phyloP scores from a whole-genome alignment of 2,888 invertebrate species.

The Yponomeuta cagnagella region DNA sequence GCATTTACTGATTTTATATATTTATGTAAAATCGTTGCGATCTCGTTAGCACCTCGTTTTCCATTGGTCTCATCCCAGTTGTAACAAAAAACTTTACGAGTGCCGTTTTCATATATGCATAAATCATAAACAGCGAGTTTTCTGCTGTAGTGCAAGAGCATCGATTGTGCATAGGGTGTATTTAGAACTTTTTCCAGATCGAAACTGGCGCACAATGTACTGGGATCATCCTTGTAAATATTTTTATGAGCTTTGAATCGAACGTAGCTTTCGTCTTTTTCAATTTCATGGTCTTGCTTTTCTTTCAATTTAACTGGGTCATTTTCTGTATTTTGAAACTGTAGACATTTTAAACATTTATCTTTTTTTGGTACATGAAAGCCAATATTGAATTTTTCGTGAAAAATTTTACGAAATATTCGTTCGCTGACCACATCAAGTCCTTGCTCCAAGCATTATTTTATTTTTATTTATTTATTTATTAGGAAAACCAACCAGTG shows the following conservation, averaged over 20 bases:
- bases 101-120: constrained; percentile 23
- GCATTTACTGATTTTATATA: constrained; percentile 15
- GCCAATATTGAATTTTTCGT: constrained; percentile 18
- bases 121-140: constrained; percentile 23
- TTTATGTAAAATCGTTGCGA: constrained; percentile 22
- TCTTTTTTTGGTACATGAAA: too few species aligned
- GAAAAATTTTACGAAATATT: constrained; percentile 24
- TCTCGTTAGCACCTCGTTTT: constrained; percentile 25
- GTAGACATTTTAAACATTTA: too few species aligned
- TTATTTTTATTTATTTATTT: too few species aligned
- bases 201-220: constrained; percentile 17
- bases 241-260: constrained; percentile 15
- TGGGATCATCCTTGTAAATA: constrained; percentile 19
- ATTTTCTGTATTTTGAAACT: too few species aligned
- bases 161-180: constrained; percentile 27
- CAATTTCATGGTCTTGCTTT: constrained; percentile 1
- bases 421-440: constrained; percentile 21
- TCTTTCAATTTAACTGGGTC: background rate
- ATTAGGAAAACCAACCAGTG: too few species aligned
- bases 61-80: constrained; percentile 26
- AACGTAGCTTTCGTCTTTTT: background rate
- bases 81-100: constrained; percentile 21
- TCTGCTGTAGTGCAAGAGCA: constrained; percentile 24
- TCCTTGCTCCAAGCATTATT: constrained; percentile 9
- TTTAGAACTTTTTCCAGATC: constrained; percentile 26